Percentiles rank a stretch among this genome's conserved stretches.
phyloP scores from a whole-genome alignment of 1,140 invertebrate species.

The Palaemon carinicauda region DNA sequence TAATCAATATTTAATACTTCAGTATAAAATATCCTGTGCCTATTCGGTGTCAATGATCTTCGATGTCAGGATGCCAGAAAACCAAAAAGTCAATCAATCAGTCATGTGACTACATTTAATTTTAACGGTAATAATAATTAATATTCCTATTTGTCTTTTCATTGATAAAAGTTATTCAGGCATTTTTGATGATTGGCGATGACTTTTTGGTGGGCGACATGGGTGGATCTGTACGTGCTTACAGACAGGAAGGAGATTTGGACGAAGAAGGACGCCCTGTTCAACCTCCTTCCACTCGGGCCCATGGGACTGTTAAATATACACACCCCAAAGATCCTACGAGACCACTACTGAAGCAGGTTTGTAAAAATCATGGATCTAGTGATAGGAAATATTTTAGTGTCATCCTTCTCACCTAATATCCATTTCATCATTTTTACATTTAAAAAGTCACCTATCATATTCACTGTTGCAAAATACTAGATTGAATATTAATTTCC shows the following conservation, averaged over 20 bases:
- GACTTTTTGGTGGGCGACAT: constrained; percentile 46
- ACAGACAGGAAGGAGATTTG: constrained; percentile 8
- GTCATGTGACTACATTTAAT: not conserved
- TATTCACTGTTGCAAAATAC: not conserved
- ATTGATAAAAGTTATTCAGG: constrained; percentile 21
- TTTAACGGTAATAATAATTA: too few species aligned
- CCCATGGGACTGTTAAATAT: constrained; percentile 53
- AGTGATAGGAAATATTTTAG: not conserved
- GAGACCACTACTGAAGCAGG: constrained; percentile 43
- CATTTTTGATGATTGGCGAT: constrained; percentile 16
- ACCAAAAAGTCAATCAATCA: too few species aligned
- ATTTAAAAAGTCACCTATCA: not conserved
- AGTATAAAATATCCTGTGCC: too few species aligned
- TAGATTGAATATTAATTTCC: not conserved
- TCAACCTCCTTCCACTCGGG: constrained; percentile 20
- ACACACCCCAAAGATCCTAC: constrained; percentile 53
- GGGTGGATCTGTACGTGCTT: constrained; percentile 30
- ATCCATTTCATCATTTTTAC: not conserved
- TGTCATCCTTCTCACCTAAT: too few species aligned
- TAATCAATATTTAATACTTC: too few species aligned
- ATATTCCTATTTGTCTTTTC: not conserved
- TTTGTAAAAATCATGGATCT: not conserved
- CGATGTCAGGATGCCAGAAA: too few species aligned
- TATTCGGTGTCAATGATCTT: too few species aligned
- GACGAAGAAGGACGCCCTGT: not conserved